phyloP scores from a whole-genome alignment of 2,113 vertebrate species.

The Vimba vimba region DNA sequence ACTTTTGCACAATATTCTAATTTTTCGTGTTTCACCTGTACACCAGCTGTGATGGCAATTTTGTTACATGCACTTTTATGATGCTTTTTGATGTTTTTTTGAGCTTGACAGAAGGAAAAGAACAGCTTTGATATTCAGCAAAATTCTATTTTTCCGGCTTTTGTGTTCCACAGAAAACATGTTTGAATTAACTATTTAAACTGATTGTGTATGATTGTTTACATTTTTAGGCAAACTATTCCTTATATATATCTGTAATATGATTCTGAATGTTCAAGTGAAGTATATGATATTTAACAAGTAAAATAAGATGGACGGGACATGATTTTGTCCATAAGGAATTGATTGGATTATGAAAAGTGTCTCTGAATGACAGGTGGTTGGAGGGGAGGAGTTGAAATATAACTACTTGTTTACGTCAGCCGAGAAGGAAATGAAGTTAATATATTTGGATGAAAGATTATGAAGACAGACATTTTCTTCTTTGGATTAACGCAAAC shows the following conservation, averaged over 20 bases:
- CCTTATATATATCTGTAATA: not conserved
- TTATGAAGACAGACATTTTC: not conserved
- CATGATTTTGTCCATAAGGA: not conserved
- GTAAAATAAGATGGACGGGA: not conserved
- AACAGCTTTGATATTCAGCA: not conserved
- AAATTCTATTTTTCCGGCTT: not conserved
- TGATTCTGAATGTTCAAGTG: not conserved
- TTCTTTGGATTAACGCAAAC: not conserved
- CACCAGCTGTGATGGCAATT: not conserved
- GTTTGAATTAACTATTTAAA: too few relatives aligned
- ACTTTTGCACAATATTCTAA: too few relatives aligned
- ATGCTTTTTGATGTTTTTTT: not conserved
- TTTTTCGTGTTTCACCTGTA: too few relatives aligned
- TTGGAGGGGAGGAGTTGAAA: not conserved
- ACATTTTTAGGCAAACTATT: too few relatives aligned
- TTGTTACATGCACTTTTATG: not conserved
- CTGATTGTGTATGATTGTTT: too few relatives aligned
- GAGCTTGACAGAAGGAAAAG: not conserved
- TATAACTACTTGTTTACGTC: not conserved
- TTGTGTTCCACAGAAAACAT: not conserved
- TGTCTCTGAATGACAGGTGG: not conserved
- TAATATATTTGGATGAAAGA: not conserved
- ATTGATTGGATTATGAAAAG: not conserved
- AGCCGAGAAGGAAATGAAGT: not conserved
- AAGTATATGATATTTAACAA: not conserved